Evolutionary conservation across 2,797 vertebrate genomes (phyloP).

Genomic region (Potorous gilbertii): DNA sequence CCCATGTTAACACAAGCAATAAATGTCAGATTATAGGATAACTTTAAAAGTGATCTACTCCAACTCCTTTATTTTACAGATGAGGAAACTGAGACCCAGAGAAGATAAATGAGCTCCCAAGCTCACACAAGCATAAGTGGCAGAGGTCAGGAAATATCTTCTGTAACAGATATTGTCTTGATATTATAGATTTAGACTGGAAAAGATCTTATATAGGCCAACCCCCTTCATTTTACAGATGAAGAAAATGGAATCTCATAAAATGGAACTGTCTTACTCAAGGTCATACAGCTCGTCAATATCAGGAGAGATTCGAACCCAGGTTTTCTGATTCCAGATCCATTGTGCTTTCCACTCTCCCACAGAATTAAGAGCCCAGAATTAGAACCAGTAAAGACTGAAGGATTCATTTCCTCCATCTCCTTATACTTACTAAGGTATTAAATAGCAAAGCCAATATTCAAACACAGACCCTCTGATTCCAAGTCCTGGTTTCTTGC

Average conservation of each 20-base stretch:
- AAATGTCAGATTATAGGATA: too few species aligned
- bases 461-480: neutral
- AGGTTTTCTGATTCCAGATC: neutral
- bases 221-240: neutral
- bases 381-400: neutral
- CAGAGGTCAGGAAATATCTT: neutral
- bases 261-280: neutral
- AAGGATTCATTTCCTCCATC: neutral
- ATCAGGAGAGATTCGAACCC: neutral
- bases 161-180: neutral
- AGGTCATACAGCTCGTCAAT: neutral
- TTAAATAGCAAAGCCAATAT: neutral
- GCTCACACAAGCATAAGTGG: neutral
- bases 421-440: neutral
- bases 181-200: neutral
- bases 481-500: neutral
- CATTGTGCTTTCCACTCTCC: neutral
- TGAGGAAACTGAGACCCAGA: neutral
- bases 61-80: neutral
- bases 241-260: neutral
- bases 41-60: neutral
- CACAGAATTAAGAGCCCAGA: neutral
- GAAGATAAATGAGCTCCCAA: neutral
- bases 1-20: too few species aligned
- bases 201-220: neutral